phyloP scores from a whole-genome alignment of 2,888 invertebrate species.

The Pasiphila rectangulata region DNA sequence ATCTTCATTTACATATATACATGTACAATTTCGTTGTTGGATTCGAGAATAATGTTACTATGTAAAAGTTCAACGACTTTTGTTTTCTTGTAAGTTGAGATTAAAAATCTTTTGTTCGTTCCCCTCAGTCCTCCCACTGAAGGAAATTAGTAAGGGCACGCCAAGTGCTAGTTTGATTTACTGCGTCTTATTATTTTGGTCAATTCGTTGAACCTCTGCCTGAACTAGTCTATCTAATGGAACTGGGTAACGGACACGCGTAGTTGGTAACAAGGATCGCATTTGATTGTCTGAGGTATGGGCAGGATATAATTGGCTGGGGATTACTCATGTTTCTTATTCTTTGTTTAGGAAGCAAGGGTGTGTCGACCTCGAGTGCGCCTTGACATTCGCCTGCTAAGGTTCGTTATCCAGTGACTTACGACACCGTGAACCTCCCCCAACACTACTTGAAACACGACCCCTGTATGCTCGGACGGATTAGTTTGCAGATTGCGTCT shows the following conservation, averaged over 20 bases:
- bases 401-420: conserved; percentile 25
- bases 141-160: background rate
- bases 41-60: conserved; percentile 13
- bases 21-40: conserved; percentile 2
- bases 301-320: conserved; percentile 28
- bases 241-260: conserved; percentile 16
- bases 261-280: background rate
- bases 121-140: background rate
- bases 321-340: conserved; percentile 31
- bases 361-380: conserved; percentile 45
- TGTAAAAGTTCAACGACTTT: conserved; percentile 13
- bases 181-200: conserved; percentile 11
- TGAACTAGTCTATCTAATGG: conserved; percentile 6
- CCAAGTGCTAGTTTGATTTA: conserved; percentile 6
- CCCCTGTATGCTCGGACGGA: conserved; percentile 11
- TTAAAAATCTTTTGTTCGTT: conserved; percentile 4
- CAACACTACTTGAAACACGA: conserved; percentile 4
- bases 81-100: conserved; percentile 11
- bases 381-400: conserved; percentile 47
- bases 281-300: conserved; percentile 30
- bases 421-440: background rate
- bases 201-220: conserved; percentile 16
- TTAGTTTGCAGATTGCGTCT: conserved; percentile 14
- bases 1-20: conserved; percentile 1
- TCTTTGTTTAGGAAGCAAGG: conserved; percentile 44